Conservation (phyloP, 2,888 invertebrate genomes). For the Junonia oenone region DNA sequence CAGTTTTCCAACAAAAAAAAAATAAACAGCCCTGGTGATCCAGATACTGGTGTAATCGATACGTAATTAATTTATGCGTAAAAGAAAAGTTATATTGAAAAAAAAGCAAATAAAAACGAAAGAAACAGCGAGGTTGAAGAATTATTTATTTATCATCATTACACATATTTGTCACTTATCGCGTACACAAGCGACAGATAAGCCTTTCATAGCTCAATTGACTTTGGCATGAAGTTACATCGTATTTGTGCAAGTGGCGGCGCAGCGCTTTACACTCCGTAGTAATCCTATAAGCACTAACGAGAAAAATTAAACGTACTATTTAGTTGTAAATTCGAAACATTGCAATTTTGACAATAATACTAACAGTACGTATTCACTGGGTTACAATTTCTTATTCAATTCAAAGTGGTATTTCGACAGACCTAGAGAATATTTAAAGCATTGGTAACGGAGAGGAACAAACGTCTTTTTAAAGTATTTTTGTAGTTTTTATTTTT, state of each 20-base stretch:
- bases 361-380: conserved; percentile 5
- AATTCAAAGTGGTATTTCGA: conserved; percentile 7
- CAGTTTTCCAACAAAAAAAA: no score
- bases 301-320: conserved; percentile 19
- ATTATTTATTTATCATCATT: conserved; percentile 72
- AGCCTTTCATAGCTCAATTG: conserved; percentile 77
- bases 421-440: conserved; percentile 10
- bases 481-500: conserved; percentile 8
- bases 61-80: no score
- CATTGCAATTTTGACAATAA: conserved; percentile 16
- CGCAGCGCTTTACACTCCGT: conserved; percentile 28
- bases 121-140: conserved; percentile 55
- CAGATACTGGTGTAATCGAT: no score
- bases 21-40: no score
- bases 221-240: conserved; percentile 77
- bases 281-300: conserved; percentile 38
- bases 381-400: conserved; percentile 7
- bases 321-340: conserved; percentile 14
- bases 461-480: conserved; percentile 7
- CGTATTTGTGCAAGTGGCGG: conserved; percentile 63
- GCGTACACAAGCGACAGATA: conserved; percentile 74
- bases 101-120: conserved; percentile 9
- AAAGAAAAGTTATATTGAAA: no score
- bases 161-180: conserved; percentile 76
- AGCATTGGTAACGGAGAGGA: conserved; percentile 39